These are phyloP conservation scores for Phorcus lineatus DNA, from an alignment of 2,888 invertebrate genomes.

Conservation along the genomic window DNA sequence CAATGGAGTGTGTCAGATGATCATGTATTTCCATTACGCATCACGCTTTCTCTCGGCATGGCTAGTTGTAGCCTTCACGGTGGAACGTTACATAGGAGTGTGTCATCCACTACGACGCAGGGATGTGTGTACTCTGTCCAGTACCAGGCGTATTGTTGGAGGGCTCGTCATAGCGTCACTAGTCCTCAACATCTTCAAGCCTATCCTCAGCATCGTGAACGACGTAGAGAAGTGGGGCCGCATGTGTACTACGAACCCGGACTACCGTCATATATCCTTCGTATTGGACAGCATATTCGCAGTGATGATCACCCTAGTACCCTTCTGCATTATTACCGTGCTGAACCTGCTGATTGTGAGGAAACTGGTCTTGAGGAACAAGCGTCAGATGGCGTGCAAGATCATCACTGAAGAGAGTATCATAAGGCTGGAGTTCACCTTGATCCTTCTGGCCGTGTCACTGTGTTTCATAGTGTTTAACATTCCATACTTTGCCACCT, in stretches of 20 bases:
- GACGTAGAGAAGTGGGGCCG: conserved; percentile 29
- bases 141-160: conserved; percentile 59
- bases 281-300: conserved; percentile 68
- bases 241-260: conserved; percentile 54
- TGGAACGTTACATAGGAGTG: conserved; percentile 71
- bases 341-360: conserved; percentile 69
- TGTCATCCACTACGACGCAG: conserved; percentile 67
- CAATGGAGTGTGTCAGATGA: conserved; percentile 83
- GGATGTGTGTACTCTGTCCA: conserved; percentile 61
- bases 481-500: conserved; percentile 69
- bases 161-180: conserved; percentile 51
- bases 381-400: conserved; percentile 49
- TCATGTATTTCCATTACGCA: conserved; percentile 81
- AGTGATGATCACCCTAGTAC: conserved; percentile 66
- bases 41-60: conserved; percentile 71
- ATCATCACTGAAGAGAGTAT: conserved; percentile 64
- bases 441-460: conserved; percentile 70
- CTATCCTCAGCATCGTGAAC: conserved; percentile 52
- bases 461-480: conserved; percentile 70
- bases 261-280: conserved; percentile 53
- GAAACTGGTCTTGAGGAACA: conserved; percentile 62
- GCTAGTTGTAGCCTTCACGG: conserved; percentile 69
- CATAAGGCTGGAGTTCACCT: conserved; percentile 70
- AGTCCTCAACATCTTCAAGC: conserved; percentile 62
- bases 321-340: conserved; percentile 67